Conservation (phyloP, 92 coral and sea anemone species). For the Scolanthus callimorphus region DNA sequence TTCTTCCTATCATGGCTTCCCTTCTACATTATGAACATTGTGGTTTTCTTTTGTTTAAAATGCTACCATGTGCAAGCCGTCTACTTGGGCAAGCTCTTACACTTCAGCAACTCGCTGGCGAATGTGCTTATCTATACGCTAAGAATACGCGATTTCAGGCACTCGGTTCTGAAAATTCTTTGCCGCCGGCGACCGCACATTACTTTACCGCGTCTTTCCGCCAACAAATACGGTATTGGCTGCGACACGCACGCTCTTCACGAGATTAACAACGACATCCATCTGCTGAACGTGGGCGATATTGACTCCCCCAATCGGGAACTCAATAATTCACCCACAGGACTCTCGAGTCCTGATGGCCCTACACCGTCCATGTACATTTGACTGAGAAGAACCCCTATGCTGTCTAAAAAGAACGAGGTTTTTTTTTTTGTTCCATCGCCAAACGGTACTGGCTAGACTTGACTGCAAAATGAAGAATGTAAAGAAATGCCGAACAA, state of each 20-base stretch:
- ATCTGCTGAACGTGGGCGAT: slow-evolving; percentile 22
- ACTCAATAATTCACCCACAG: too few relatives aligned
- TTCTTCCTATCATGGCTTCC: slow-evolving; percentile 80
- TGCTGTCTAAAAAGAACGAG: too few relatives aligned
- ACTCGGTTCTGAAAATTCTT: slow-evolving; percentile 47
- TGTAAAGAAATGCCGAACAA: too few relatives aligned
- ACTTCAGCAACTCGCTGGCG: slow-evolving; percentile 73
- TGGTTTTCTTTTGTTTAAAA: slow-evolving; percentile 42
- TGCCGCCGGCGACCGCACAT: slow-evolving; percentile 18
- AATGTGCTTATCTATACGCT: slow-evolving; percentile 79
- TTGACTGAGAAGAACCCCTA: too few relatives aligned
- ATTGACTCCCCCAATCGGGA: slow-evolving; percentile 19
- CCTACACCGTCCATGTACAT: too few relatives aligned
- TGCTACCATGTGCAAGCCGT: slow-evolving; percentile 47
- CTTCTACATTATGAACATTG: slow-evolving; percentile 67
- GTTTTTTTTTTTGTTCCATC: too few relatives aligned
- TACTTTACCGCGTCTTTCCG: slow-evolving; percentile 7
- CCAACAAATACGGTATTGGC: slow-evolving; percentile 17
- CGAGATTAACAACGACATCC: slow-evolving; percentile 26
- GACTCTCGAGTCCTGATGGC: too few relatives aligned
- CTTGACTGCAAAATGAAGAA: too few relatives aligned
- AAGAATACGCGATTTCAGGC: slow-evolving; percentile 70
- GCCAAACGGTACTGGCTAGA: too few relatives aligned
- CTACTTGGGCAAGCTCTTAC: slow-evolving; percentile 69
- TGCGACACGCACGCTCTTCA: slow-evolving; percentile 10